Evolutionary conservation across 2,113 vertebrate species (phyloP).

Genomic region (Hystrix cristata): DNA sequence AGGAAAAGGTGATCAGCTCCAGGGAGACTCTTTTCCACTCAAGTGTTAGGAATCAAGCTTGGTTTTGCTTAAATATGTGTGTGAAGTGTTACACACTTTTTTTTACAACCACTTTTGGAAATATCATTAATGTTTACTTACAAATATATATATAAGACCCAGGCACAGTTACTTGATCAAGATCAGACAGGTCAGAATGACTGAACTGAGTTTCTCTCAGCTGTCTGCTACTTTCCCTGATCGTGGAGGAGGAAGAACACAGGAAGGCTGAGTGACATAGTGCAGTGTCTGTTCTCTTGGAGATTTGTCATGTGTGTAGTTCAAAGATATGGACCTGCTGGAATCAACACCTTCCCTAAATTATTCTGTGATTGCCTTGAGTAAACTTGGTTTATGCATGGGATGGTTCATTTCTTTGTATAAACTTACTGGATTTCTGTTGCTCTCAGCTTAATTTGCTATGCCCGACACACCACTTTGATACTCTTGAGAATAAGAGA

Average conservation of each 20-base stretch:
- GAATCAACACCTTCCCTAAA: background rate
- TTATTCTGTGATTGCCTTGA: background rate
- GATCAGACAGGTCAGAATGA: background rate
- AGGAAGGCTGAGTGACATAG: background rate
- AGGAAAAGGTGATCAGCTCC: background rate
- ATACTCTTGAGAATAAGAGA: background rate
- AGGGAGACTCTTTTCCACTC: background rate
- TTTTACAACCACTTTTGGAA: background rate
- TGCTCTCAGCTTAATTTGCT: background rate
- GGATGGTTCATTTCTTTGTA: background rate
- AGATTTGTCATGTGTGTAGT: background rate
- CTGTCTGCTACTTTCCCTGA: background rate
- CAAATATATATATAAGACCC: background rate
- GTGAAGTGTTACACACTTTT: background rate
- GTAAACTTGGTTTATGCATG: background rate
- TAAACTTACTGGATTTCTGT: background rate
- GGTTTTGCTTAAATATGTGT: background rate
- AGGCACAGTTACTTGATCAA: background rate
- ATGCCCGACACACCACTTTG: background rate
- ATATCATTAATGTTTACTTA: background rate
- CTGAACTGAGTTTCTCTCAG: background rate
- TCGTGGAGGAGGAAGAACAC: background rate
- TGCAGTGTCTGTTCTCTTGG: background rate
- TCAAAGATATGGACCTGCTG: background rate
- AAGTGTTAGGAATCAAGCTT: background rate